phyloP scores from a whole-genome alignment of 2,797 vertebrate genomes.

The Tinamus major region DNA sequence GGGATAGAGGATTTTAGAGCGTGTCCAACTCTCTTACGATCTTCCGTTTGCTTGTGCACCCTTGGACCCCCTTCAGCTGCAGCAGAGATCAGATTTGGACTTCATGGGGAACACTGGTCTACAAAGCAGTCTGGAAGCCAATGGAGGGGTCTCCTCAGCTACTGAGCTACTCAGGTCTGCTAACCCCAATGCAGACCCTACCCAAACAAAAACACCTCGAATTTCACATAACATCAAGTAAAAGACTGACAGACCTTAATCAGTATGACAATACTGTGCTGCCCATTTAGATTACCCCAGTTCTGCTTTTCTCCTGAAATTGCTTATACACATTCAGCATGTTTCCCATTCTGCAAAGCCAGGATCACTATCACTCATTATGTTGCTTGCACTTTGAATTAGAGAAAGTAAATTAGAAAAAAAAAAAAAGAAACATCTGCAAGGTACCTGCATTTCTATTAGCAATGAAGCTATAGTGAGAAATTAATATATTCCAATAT shows the following conservation, averaged over 20 bases:
- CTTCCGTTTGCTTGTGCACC: no score
- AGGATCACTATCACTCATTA: not conserved
- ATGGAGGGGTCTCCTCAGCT: not conserved
- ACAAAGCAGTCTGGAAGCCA: accelerated
- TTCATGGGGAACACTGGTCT: not conserved
- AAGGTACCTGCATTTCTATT: not conserved
- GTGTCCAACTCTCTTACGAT: not conserved
- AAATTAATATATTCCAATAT: accelerated
- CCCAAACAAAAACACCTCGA: not conserved
- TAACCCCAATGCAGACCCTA: not conserved
- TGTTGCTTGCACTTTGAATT: not conserved
- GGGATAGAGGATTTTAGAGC: not conserved
- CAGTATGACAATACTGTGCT: accelerated
- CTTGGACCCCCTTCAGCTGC: no score
- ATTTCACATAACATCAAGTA: not conserved
- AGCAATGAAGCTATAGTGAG: not conserved
- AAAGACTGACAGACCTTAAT: not conserved
- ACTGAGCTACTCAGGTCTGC: not conserved
- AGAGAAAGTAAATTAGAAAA: not conserved
- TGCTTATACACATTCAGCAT: accelerated
- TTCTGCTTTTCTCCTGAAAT: accelerated
- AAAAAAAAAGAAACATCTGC: not conserved
- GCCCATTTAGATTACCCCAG: not conserved
- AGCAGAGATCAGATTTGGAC: not conserved
- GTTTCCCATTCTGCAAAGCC: not conserved